These are phyloP conservation scores for Glareola pratincola DNA, from an alignment of 2,113 vertebrate species.

Conservation along the genomic window DNA sequence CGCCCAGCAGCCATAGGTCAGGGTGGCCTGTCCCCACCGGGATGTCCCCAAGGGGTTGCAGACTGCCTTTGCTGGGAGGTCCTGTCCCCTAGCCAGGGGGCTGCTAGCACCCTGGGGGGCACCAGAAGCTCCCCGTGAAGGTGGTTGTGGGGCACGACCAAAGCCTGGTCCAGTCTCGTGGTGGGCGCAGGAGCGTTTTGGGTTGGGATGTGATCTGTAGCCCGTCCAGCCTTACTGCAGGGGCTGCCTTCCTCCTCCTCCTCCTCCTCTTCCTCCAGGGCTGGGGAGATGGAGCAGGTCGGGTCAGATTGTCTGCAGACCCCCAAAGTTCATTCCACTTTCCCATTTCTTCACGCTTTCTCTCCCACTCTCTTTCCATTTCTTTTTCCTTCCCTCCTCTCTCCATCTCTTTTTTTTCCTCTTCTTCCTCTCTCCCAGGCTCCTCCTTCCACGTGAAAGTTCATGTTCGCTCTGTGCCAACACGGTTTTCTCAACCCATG, in stretches of 20 bases:
- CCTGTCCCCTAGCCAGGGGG: not conserved
- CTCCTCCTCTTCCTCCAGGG: not conserved
- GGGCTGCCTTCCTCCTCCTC: not conserved
- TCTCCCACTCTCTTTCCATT: conserved; percentile 9
- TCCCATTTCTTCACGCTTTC: not conserved
- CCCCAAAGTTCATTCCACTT: not conserved
- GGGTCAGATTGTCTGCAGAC: not conserved
- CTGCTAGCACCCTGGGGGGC: not conserved
- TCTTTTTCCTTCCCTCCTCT: not conserved
- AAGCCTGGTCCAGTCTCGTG: not conserved
- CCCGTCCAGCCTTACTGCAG: not conserved
- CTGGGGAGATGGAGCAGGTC: not conserved
- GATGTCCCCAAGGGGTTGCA: not conserved
- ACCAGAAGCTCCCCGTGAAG: not conserved
- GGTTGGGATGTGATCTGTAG: not conserved
- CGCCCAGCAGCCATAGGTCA: not conserved
- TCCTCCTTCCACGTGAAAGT: conserved; percentile 69
- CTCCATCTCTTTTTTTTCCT: conserved; percentile 42
- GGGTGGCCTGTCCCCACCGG: not conserved
- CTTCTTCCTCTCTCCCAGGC: conserved; percentile 20
- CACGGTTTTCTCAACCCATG: conserved; percentile 70
- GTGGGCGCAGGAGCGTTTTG: not conserved
- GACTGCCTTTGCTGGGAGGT: not conserved
- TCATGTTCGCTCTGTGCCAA: conserved; percentile 86
- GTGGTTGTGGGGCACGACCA: not conserved